Percentiles rank a stretch among this genome's conserved stretches.
phyloP scores from a whole-genome alignment of 53 echinoderm and acorn worm genomes.

The Crossaster papposus region DNA sequence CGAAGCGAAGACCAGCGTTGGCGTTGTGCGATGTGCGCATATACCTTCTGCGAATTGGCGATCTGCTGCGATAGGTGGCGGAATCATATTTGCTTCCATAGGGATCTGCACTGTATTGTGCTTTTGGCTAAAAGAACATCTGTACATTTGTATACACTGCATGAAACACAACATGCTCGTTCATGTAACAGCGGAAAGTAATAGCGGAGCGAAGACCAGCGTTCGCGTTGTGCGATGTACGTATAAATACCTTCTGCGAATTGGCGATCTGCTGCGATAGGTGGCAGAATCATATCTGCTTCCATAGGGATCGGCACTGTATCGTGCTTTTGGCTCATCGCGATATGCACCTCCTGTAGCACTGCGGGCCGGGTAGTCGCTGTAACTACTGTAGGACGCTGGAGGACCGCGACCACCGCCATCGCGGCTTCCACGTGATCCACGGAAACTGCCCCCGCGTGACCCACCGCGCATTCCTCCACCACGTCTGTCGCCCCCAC shows the following conservation, averaged over 20 bases:
- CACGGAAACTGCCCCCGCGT: constrained; percentile 29
- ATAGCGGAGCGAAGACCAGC: constrained; percentile 6
- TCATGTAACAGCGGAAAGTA: not conserved
- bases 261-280: constrained; percentile 97
- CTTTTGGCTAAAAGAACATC: constrained; percentile 47
- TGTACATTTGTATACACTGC: not conserved
- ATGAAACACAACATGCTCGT: not conserved
- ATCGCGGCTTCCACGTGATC: constrained; percentile 63
- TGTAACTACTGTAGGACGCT: constrained; percentile 43
- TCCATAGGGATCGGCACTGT: constrained; percentile 72
- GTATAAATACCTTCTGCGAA: constrained; percentile 95
- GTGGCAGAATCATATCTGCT: constrained; percentile 65
- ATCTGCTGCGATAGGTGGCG: constrained; percentile 90
- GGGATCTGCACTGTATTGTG: constrained; percentile 70
- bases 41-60: constrained; percentile 99
- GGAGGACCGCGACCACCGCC: constrained; percentile 49
- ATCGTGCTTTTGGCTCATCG: constrained; percentile 72
- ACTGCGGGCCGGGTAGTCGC: constrained; percentile 47
- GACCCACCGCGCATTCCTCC: constrained; percentile 62
- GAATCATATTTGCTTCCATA: constrained; percentile 69
- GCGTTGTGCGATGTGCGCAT: constrained; percentile 47
- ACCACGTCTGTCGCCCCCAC: constrained; percentile 70
- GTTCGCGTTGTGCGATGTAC: constrained; percentile 43
- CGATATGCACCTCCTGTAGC: constrained; percentile 66
- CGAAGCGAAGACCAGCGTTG: constrained; percentile 14